Evolutionary conservation across 1,140 invertebrate genomes (phyloP), one percentile per base, ranked within the genome.

Genomic region (Aphelenchoides fujianensis): DNA sequence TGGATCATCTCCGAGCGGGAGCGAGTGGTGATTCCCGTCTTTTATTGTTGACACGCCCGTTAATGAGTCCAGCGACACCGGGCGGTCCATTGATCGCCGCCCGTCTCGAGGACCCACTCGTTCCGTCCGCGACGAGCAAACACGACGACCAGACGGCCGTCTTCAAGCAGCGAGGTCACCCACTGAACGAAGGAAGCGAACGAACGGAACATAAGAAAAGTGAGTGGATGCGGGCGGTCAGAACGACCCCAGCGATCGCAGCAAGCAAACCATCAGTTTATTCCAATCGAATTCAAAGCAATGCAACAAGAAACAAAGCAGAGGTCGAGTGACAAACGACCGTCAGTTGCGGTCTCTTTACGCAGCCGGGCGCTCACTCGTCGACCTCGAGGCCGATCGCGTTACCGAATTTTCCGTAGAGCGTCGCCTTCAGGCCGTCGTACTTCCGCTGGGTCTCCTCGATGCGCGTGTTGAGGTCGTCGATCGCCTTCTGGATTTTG

Each of bases 381-480:
- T 66, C 63, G 63, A 19, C 32, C 30, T 66, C 63, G 36, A 66
- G 32, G 9, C 63, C 63, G 31, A 66, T 66, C 36, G 37, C 53
- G 36, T 66, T 48, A 2, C 63, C 63, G 36, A 66, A 66, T 36
- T 66, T 66, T 16, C n/a, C 36, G 63, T 37, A 37, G 27, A 66
- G 53, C 12, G 12, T 12, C 12, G 31, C 63, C 32, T 66, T 66
- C 63, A 66, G 53, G 0, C 31, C 32, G 7, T 36, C 34, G 16
- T 37, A 19, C 31, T 37, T 66, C 31, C 53, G 16, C 1, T 34
- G 31, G 7, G 32, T 37, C 28, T 66, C 16, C 30, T 66, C 63
- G 31, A 66, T 66, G 9, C 36, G 63, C 1, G 1, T 31, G 9
- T 66, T 31, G 16, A 36, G 23, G 12, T n/a, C 63, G 16, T 66